Conservation (phyloP, 2,113 vertebrate species). For the Tursiops truncatus region DNA sequence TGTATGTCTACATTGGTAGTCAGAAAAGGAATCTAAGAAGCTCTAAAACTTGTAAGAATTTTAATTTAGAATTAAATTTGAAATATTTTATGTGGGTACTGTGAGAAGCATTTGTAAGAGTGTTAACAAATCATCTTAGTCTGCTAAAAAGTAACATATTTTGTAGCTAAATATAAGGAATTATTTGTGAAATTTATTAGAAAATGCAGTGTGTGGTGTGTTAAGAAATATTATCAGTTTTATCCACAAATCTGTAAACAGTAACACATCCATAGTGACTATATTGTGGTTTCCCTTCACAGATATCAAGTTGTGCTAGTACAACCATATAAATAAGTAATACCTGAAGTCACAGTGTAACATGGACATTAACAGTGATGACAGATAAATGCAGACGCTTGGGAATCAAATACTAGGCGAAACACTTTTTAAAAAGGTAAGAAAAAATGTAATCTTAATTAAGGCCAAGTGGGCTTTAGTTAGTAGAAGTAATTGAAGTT, state of each 20-base stretch:
- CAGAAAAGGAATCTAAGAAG: not conserved
- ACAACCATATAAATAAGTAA: conserved; percentile 74
- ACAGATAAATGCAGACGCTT: conserved; percentile 72
- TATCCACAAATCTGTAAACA: conserved; percentile 28
- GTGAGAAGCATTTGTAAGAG: conserved; percentile 3
- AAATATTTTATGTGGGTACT: not conserved
- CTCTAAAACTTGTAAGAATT: not conserved
- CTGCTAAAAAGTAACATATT: not conserved
- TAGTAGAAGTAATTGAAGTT: conserved; percentile 47
- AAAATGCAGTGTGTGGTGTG: not conserved
- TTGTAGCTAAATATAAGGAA: conserved; percentile 15
- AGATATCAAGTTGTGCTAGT: conserved; percentile 81
- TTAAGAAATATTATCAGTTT: conserved; percentile 29
- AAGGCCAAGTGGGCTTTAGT: conserved; percentile 28
- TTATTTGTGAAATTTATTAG: conserved; percentile 30
- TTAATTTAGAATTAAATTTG: conserved; percentile 41
- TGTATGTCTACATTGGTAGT: not conserved
- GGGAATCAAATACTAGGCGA: conserved; percentile 67
- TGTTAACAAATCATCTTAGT: conserved; percentile 18
- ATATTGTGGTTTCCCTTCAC: conserved; percentile 80
- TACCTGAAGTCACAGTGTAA: conserved; percentile 76
- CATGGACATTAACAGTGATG: conserved; percentile 76
- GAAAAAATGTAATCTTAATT: conserved; percentile 58
- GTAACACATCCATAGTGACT: conserved; percentile 60
- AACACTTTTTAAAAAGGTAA: conserved; percentile 81